Evolutionary conservation across 2,888 invertebrate species (phyloP).

Genomic region (Rutpela maculata): DNA sequence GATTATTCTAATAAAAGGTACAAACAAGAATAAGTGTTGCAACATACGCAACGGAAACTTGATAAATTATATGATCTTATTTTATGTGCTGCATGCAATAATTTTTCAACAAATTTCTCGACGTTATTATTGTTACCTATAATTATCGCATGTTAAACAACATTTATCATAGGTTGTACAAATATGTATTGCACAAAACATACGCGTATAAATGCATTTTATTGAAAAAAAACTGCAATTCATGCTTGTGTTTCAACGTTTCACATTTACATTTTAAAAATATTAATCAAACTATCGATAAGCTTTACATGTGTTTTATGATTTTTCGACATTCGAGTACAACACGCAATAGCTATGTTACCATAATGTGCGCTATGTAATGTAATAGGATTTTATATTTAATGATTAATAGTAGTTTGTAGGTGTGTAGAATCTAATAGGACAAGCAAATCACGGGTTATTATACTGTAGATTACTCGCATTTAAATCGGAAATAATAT

Average conservation of each 20-base stretch:
- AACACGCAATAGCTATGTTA: constrained; percentile 29
- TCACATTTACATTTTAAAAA: constrained; percentile 29
- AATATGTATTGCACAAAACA: not conserved
- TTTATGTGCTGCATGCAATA: not conserved
- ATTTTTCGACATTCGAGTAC: constrained; percentile 15
- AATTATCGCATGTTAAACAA: constrained; percentile 7
- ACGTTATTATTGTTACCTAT: not conserved
- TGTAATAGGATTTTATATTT: constrained; percentile 21
- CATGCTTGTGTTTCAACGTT: constrained; percentile 7
- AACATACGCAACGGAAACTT: too few relatives aligned
- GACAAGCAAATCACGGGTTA: not conserved
- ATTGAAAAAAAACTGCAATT: constrained; percentile 6
- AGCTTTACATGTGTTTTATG: constrained; percentile 29
- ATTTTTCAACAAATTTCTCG: not conserved
- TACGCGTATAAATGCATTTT: not conserved
- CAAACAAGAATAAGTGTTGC: too few relatives aligned
- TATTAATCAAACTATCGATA: constrained; percentile 28
- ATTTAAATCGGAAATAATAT: not conserved
- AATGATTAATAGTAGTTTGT: constrained; percentile 27
- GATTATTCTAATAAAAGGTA: too few relatives aligned
- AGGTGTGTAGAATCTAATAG: constrained; percentile 27
- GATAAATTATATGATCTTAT: too few relatives aligned
- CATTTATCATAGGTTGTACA: not conserved
- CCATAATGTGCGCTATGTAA: constrained; percentile 7
- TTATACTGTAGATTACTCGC: not conserved